A percentile compares a stretch with the other conserved stretches of the same genome.
Conservation (phyloP, 37 sponge, comb jelly and placozoan genomes). For the Haliclona indistincta region DNA sequence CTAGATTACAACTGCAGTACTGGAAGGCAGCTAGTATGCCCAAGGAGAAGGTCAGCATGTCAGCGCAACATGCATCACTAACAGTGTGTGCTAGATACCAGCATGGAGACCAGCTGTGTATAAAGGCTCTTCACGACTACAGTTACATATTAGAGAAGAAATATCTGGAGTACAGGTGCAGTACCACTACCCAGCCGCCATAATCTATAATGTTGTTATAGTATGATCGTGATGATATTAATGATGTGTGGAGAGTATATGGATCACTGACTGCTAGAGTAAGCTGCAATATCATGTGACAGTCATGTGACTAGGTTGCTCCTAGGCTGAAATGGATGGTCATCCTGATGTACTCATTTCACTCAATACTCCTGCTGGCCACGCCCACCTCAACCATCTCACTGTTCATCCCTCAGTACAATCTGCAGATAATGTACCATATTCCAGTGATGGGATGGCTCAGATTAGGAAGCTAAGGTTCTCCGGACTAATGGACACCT, state of each 20-base stretch:
- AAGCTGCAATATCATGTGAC: too few species aligned
- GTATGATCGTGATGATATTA: slow-evolving; percentile 48
- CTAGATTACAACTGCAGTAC: slow-evolving; percentile 20
- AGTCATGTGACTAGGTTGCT: too few species aligned
- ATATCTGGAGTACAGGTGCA: slow-evolving; percentile 61
- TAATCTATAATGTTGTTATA: too few species aligned
- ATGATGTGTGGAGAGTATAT: slow-evolving; percentile 73
- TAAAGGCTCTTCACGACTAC: slow-evolving; percentile 54
- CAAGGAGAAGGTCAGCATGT: slow-evolving; percentile 42
- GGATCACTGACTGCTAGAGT: slow-evolving; percentile 18
- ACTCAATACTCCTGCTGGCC: slow-evolving; percentile 55
- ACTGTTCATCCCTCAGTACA: slow-evolving; percentile 84
- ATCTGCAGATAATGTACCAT: slow-evolving; percentile 19
- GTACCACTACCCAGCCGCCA: too few species aligned
- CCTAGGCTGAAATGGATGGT: slow-evolving; percentile 87
- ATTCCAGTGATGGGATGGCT: not conserved
- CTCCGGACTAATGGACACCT: slow-evolving; percentile 69
- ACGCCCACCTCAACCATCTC: slow-evolving; percentile 60
- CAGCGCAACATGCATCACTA: not conserved
- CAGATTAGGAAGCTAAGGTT: slow-evolving; percentile 71
- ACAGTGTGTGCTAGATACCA: slow-evolving; percentile 52
- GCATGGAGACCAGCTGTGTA: slow-evolving; percentile 72
- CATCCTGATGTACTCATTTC: slow-evolving; percentile 73
- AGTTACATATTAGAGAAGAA: slow-evolving; percentile 64
- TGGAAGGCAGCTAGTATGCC: slow-evolving; percentile 29